phyloP scores from a whole-genome alignment of 1,140 invertebrate genomes.

The Sogatella furcifera region DNA sequence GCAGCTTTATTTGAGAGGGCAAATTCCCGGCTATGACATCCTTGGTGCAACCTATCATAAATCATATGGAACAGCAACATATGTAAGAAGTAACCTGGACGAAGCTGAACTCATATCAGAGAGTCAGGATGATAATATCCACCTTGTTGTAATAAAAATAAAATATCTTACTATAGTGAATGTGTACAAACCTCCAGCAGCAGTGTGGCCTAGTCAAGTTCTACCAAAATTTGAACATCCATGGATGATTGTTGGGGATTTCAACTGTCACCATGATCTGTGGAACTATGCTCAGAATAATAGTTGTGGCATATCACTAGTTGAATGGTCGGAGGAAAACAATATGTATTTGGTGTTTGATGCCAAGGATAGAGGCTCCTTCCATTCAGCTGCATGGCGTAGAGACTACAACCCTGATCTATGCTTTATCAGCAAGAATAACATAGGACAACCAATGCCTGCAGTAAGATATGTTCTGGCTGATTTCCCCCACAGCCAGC shows the following conservation, averaged over 20 bases:
- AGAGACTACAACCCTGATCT: background rate
- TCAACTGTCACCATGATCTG: conserved; percentile 8
- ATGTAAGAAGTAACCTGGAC: too few species aligned
- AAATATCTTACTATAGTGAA: too few species aligned
- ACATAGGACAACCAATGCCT: background rate
- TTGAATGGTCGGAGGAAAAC: conserved; percentile 6
- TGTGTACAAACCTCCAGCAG: too few species aligned
- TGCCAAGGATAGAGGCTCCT: background rate
- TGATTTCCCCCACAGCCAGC: background rate
- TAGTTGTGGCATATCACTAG: background rate
- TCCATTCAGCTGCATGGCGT: background rate
- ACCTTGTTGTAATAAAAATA: too few species aligned
- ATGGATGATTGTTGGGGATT: conserved; percentile 11
- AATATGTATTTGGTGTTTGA: conserved; percentile 24
- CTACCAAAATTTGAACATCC: background rate
- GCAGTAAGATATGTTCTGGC: background rate
- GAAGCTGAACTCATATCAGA: too few species aligned
- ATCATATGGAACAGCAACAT: too few species aligned
- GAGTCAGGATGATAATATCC: too few species aligned
- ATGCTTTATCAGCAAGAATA: background rate
- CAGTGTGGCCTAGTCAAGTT: too few species aligned
- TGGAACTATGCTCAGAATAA: conserved; percentile 9
- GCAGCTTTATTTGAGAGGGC: too few species aligned
- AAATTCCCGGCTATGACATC: too few species aligned
- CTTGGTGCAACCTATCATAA: too few species aligned